A percentile compares a stretch with the other conserved stretches of the same genome.
Conservation (phyloP, 2,888 invertebrate genomes). For the Apodemia hepburni region DNA sequence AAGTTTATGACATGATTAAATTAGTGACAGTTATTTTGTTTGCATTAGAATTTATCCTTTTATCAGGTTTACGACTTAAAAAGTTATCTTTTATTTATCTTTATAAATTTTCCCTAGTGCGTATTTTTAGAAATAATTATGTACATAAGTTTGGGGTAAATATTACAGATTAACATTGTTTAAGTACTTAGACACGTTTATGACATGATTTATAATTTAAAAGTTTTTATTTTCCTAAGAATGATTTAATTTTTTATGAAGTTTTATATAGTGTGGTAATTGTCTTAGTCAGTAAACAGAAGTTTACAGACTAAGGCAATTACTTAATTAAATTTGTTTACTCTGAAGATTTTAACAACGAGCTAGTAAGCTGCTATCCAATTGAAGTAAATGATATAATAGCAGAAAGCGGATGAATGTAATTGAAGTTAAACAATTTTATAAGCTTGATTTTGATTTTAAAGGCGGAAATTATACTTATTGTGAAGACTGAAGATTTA, state of each 20-base stretch:
- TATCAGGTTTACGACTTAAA: slow-evolving; percentile 1
- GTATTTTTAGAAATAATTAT: neutral
- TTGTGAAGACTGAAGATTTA: neutral
- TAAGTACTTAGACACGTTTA: neutral
- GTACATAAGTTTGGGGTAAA: neutral
- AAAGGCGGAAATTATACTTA: neutral
- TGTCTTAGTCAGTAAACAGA: neutral
- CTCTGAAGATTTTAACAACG: neutral
- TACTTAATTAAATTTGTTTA: neutral
- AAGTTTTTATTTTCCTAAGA: too few relatives aligned
- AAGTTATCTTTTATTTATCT: neutral
- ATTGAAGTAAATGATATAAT: neutral
- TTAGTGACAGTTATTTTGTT: neutral
- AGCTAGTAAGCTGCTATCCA: neutral
- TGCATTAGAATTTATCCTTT: slow-evolving; percentile 2
- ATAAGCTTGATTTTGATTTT: neutral
- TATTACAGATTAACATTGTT: neutral
- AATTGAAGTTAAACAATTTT: neutral
- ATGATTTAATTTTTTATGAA: neutral
- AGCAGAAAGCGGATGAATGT: neutral
- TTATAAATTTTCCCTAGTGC: neutral
- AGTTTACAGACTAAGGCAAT: neutral
- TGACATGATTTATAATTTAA: neutral
- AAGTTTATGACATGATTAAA: neutral
- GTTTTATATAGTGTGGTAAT: neutral